Evolutionary conservation across 64 coral and sea anemone species (phyloP).

Genomic region (Montipora cactus): DNA sequence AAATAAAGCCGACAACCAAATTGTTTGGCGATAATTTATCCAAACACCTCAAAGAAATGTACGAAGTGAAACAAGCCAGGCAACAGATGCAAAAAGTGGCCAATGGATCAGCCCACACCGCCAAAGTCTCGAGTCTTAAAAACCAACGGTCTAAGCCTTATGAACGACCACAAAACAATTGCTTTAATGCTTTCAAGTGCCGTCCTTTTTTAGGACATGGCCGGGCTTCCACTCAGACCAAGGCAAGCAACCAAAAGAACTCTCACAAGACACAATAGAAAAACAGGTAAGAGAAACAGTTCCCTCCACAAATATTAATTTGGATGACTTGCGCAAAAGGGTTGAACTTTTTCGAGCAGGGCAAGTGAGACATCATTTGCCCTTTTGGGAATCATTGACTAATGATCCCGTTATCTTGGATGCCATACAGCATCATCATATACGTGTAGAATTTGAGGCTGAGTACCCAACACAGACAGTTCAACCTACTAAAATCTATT

Average conservation of each 20-base stretch:
- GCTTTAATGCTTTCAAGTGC: not conserved
- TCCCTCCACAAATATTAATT: slow-evolving; percentile 28
- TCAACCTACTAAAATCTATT: no score
- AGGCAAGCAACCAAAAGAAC: slow-evolving; percentile 30
- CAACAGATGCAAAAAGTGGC: slow-evolving; percentile 62
- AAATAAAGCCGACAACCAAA: slow-evolving; percentile 43
- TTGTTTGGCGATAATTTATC: slow-evolving; percentile 67
- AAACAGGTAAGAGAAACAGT: slow-evolving; percentile 18
- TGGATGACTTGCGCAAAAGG: slow-evolving; percentile 19
- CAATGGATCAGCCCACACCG: no score
- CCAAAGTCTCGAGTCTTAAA: not conserved
- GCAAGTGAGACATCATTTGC: slow-evolving; percentile 42
- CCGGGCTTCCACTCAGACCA: slow-evolving; percentile 34
- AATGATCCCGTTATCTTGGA: slow-evolving; percentile 70
- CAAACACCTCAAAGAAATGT: slow-evolving; percentile 68
- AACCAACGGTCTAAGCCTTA: slow-evolving; percentile 11
- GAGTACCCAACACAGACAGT: no score
- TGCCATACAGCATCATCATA: slow-evolving; percentile 69
- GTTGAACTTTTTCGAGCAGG: slow-evolving; percentile 38
- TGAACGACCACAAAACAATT: slow-evolving; percentile 23
- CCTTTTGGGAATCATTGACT: slow-evolving; percentile 53
- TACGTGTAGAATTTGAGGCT: not conserved
- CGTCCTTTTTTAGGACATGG: slow-evolving; percentile 57
- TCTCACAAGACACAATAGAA: slow-evolving; percentile 14
- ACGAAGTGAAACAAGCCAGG: slow-evolving; percentile 14